These are phyloP conservation scores for Trichosurus vulpecula DNA, from an alignment of 2,797 vertebrate genomes.

Conservation along the genomic window DNA sequence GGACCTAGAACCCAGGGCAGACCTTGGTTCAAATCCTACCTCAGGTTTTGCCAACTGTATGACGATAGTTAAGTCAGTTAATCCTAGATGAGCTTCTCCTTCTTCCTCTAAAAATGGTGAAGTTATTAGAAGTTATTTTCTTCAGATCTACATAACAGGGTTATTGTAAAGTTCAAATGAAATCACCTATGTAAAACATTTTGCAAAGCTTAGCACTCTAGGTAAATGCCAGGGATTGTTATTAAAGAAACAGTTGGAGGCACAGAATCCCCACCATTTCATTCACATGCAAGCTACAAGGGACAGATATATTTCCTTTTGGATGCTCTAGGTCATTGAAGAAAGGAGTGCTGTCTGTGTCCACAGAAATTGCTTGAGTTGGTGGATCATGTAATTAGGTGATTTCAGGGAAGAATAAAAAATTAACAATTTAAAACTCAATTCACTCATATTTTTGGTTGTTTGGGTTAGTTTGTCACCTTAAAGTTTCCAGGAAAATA, in stretches of 20 bases:
- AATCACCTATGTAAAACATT: not conserved
- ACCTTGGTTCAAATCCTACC: not conserved
- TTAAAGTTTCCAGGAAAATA: not conserved
- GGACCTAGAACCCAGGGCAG: not conserved
- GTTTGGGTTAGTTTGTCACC: not conserved
- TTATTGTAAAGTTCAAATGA: not conserved
- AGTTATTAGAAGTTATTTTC: not conserved
- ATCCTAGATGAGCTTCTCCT: not conserved
- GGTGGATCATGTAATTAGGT: accelerated
- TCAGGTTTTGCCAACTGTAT: not conserved
- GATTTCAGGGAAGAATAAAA: not conserved
- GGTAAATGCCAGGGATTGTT: not conserved
- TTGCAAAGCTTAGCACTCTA: not conserved
- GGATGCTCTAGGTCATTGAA: too few relatives aligned
- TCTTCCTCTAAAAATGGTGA: not conserved
- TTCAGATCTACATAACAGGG: not conserved
- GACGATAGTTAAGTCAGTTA: not conserved
- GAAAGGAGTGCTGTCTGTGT: accelerated
- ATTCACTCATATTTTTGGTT: not conserved
- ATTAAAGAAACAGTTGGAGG: not conserved
- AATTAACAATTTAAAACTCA: not conserved
- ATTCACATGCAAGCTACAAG: not conserved
- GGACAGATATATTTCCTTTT: not conserved
- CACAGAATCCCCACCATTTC: accelerated
- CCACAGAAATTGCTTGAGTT: accelerated